Evolutionary conservation across 2,888 invertebrate genomes (phyloP).

Genomic region (Amblyjoppa proteus): DNA sequence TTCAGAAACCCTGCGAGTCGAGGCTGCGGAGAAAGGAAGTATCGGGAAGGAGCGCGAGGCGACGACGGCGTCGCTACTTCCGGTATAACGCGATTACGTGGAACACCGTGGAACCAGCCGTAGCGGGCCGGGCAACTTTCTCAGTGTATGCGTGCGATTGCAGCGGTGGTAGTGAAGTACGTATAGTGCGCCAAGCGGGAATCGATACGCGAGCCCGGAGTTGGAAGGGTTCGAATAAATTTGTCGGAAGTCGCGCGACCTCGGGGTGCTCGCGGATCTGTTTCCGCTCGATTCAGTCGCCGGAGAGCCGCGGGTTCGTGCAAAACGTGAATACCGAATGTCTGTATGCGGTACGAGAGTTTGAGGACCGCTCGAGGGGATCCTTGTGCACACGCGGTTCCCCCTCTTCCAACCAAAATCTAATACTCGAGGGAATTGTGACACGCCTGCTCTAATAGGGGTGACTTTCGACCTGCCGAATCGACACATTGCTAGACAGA

Average conservation of each 20-base stretch:
- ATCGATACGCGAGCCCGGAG: constrained; percentile 78
- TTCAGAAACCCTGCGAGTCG: constrained; percentile 58
- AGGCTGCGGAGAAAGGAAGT: constrained; percentile 48
- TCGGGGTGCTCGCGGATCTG: constrained; percentile 67
- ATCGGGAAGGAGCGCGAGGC: constrained; percentile 71
- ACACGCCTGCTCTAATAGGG: not conserved
- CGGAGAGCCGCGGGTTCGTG: constrained; percentile 49
- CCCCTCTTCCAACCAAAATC: not conserved
- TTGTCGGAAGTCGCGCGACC: constrained; percentile 79
- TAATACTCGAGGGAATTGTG: constrained; percentile 24
- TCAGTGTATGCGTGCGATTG: constrained; percentile 21
- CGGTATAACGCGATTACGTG: constrained; percentile 81
- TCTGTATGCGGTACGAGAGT: constrained; percentile 22
- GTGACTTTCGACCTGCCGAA: not conserved
- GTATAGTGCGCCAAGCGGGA: constrained; percentile 66
- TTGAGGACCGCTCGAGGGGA: constrained; percentile 19
- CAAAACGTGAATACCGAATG: constrained; percentile 49
- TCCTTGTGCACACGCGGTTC: constrained; percentile 6
- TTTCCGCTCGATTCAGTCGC: constrained; percentile 73
- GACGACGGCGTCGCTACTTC: constrained; percentile 73
- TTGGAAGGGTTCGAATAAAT: constrained; percentile 79
- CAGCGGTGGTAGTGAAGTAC: constrained; percentile 34
- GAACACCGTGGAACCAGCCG: constrained; percentile 60
- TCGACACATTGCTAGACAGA: not conserved
- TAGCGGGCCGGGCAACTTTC: constrained; percentile 42